These are phyloP conservation scores for Limnothrissa miodon DNA, from an alignment of 2,113 vertebrate species.

Conservation along the genomic window DNA sequence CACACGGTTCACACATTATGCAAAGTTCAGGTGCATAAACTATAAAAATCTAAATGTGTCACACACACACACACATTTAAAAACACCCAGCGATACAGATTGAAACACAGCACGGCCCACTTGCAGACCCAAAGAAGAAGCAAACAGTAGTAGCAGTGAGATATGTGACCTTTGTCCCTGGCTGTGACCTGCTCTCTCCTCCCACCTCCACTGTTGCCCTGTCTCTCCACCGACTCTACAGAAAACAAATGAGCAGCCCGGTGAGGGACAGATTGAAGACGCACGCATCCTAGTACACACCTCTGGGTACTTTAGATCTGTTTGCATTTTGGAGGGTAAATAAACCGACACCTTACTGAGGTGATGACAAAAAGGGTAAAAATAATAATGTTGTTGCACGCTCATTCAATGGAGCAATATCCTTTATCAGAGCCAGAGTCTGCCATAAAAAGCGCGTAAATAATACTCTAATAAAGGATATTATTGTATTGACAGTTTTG, in stretches of 20 bases:
- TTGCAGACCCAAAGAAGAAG: background rate
- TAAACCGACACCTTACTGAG: too few relatives aligned
- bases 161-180: conserved; percentile 74
- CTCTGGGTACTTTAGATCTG: background rate
- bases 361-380: background rate
- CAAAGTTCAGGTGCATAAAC: background rate
- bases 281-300: background rate
- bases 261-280: background rate
- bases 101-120: conserved; percentile 1
- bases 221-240: conserved; percentile 66
- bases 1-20: conserved; percentile 5
- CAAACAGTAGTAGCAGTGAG: background rate
- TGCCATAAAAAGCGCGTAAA: too few relatives aligned
- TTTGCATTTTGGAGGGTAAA: background rate
- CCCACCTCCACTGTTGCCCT: conserved; percentile 52
- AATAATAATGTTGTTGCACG: too few relatives aligned
- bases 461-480: too few relatives aligned
- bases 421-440: too few relatives aligned
- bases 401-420: too few relatives aligned
- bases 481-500: background rate
- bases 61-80: background rate
- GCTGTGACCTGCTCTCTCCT: conserved; percentile 50
- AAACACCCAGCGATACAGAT: conserved; percentile 5
- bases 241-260: conserved; percentile 26
- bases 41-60: background rate